phyloP scores from a whole-genome alignment of 2,113 vertebrate species.

The Plestiodon gilberti region DNA sequence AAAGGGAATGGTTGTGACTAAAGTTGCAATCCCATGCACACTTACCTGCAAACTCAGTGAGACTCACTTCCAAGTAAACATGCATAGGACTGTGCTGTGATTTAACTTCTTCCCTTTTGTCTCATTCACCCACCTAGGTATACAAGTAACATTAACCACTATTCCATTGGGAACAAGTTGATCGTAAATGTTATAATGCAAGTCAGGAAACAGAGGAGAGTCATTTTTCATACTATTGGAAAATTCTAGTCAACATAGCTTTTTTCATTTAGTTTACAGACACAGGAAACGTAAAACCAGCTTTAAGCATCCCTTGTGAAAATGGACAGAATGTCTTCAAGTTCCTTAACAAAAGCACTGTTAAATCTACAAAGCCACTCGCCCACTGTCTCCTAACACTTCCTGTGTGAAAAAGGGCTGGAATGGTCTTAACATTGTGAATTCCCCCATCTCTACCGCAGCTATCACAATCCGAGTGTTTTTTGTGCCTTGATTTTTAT shows the following conservation, averaged over 20 bases:
- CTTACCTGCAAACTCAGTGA: too few relatives aligned
- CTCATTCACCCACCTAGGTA: not conserved
- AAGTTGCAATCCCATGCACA: too few relatives aligned
- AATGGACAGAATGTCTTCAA: not conserved
- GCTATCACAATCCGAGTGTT: not conserved
- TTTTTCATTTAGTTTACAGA: not conserved
- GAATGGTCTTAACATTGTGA: not conserved
- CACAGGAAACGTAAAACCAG: not conserved
- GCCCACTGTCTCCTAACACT: not conserved
- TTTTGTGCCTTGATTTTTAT: not conserved
- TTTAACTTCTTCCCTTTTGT: not conserved
- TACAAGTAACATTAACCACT: not conserved
- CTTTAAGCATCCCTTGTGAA: not conserved
- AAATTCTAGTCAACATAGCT: not conserved
- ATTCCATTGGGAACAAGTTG: not conserved
- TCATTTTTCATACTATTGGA: not conserved
- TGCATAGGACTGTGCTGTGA: slow-evolving; percentile 14
- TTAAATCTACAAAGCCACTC: slow-evolving; percentile 9
- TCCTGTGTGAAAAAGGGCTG: not conserved
- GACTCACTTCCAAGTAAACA: not conserved
- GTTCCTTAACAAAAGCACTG: slow-evolving; percentile 15
- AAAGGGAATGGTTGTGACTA: too few relatives aligned
- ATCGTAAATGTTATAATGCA: not conserved
- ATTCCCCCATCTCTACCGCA: not conserved
- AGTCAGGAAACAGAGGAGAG: not conserved